Conservation (phyloP, 2,797 vertebrate genomes). For the Chelonia mydas region DNA sequence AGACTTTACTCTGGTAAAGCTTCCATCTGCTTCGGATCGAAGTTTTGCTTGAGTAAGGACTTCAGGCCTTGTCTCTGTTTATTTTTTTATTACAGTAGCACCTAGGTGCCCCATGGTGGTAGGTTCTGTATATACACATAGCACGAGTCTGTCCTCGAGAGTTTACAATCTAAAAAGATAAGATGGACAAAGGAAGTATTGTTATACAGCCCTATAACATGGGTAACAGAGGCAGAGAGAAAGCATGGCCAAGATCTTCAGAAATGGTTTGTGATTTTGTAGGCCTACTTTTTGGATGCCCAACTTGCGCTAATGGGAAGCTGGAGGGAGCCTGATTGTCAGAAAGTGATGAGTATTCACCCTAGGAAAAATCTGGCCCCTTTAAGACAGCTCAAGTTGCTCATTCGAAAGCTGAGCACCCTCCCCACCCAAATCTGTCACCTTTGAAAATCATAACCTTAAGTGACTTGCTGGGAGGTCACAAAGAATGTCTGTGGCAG, state of each 20-base stretch:
- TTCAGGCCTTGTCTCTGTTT: too few species aligned
- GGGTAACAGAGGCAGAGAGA: background rate
- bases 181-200: background rate
- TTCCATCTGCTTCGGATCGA: background rate
- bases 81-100: background rate
- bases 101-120: background rate
- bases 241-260: background rate
- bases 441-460: background rate
- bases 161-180: background rate
- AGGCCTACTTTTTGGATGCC: background rate
- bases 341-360: background rate
- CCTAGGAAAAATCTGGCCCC: background rate
- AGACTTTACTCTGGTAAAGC: background rate
- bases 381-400: background rate
- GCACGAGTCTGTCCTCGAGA: background rate
- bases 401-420: background rate
- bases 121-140: background rate
- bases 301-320: background rate
- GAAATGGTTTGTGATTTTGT: background rate
- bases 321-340: background rate
- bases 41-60: background rate
- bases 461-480: background rate
- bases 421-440: background rate
- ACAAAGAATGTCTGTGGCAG: background rate
- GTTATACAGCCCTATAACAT: background rate